Conservation (phyloP, 2,113 vertebrate genomes). For the Paratilapia polleni region DNA sequence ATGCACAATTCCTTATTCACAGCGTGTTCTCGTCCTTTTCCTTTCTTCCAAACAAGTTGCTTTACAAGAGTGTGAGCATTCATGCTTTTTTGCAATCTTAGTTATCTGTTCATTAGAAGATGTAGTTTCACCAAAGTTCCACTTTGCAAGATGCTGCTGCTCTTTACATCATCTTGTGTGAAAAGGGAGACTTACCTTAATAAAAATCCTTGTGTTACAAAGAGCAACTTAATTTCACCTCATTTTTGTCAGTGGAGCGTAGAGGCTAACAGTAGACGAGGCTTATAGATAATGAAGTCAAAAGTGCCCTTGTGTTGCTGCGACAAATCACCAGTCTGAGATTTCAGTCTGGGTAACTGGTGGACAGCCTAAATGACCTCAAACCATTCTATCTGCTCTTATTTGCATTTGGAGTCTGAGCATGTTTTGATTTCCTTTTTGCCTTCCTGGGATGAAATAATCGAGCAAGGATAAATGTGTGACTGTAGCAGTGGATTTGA, state of each 20-base stretch:
- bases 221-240: constrained; percentile 4
- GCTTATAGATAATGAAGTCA: constrained; percentile 15
- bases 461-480: constrained; percentile 13
- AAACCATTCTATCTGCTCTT: constrained; percentile 8
- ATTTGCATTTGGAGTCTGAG: constrained; percentile 7
- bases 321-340: constrained; percentile 10
- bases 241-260: constrained; percentile 4
- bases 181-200: background rate
- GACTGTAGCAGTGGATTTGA: constrained; percentile 16
- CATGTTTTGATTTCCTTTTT: constrained; percentile 41
- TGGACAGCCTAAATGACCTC: constrained; percentile 5
- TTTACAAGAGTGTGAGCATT: background rate
- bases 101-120: background rate
- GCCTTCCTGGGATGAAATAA: constrained; percentile 12
- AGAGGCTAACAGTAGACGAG: background rate
- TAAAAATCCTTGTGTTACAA: background rate
- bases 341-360: background rate
- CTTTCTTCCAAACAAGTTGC: background rate
- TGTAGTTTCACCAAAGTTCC: background rate
- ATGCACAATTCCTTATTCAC: background rate
- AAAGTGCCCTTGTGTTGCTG: constrained; percentile 31
- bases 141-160: background rate
- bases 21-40: background rate
- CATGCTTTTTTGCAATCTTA: background rate
- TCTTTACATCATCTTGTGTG: background rate